Conservation (phyloP, 2,888 invertebrate genomes). For the Tetheella fluctuosa region DNA sequence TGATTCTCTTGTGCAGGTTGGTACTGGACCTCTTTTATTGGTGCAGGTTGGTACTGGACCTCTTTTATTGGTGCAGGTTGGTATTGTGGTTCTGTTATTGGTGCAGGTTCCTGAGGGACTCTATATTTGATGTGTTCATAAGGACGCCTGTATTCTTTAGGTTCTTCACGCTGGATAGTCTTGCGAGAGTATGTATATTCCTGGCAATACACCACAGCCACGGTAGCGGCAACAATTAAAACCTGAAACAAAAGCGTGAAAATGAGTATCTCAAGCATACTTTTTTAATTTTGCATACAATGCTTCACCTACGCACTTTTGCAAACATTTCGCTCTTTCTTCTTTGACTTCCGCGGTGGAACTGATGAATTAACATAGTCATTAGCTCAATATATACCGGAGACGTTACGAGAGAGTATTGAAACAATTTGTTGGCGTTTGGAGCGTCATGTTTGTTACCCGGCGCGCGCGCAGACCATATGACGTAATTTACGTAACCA, state of each 20-base stretch:
- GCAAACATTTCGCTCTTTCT: slow-evolving; percentile 78
- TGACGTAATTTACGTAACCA: slow-evolving; percentile 82
- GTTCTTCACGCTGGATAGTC: slow-evolving; percentile 53
- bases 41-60: slow-evolving; percentile 23
- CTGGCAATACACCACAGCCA: slow-evolving; percentile 53
- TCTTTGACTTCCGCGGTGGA: slow-evolving; percentile 75
- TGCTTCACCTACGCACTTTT: slow-evolving; percentile 62
- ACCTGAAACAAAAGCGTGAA: slow-evolving; percentile 54
- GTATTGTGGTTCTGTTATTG: slow-evolving; percentile 45
- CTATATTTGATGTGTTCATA: slow-evolving; percentile 47
- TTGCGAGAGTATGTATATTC: slow-evolving; percentile 42
- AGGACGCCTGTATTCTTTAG: slow-evolving; percentile 55
- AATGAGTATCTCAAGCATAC: slow-evolving; percentile 18
- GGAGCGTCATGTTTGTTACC: slow-evolving; percentile 74
- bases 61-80: slow-evolving; percentile 20
- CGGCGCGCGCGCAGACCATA: slow-evolving; percentile 60
- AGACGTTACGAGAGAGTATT: slow-evolving; percentile 82
- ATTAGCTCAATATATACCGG: slow-evolving; percentile 82
- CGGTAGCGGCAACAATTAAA: slow-evolving; percentile 51
- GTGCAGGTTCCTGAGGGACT: slow-evolving; percentile 54
- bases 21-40: slow-evolving; percentile 27
- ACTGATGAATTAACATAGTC: slow-evolving; percentile 81
- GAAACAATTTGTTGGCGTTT: slow-evolving; percentile 74
- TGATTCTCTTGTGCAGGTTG: slow-evolving; percentile 31
- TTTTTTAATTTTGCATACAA: slow-evolving; percentile 22